These are phyloP conservation scores for Cotesia typhae DNA, from an alignment of 1,140 invertebrate species.

Conservation along the genomic window DNA sequence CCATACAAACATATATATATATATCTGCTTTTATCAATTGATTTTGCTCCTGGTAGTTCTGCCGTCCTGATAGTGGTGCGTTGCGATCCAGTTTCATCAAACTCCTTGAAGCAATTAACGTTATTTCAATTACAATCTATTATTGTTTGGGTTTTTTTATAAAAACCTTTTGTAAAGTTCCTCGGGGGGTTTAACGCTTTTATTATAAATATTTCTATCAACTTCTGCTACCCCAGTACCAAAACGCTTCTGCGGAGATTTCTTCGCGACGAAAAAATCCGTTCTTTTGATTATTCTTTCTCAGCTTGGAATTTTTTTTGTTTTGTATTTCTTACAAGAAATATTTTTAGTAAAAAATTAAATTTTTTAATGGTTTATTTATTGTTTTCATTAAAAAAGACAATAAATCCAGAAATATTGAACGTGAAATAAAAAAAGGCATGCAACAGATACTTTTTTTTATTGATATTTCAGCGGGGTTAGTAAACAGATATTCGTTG, in stretches of 20 bases:
- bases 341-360: too few species aligned
- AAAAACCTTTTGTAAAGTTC: not conserved
- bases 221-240: constrained; percentile 31
- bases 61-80: not conserved
- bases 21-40: not conserved
- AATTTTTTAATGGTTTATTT: too few species aligned
- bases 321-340: not conserved
- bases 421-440: too few species aligned
- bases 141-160: not conserved
- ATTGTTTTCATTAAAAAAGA: too few species aligned
- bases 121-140: not conserved
- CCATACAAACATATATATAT: not conserved
- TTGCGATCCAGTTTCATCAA: constrained; percentile 16
- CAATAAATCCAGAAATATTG: too few species aligned
- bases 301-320: constrained; percentile 16
- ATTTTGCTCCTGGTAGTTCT: not conserved
- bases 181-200: not conserved
- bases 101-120: not conserved
- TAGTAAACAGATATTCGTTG: too few species aligned
- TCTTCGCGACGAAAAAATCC: constrained; percentile 35
- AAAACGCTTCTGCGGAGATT: constrained; percentile 33
- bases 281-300: constrained; percentile 10
- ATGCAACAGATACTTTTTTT: too few species aligned
- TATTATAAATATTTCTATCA: not conserved
- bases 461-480: too few species aligned